Evolutionary conservation across 2,113 vertebrate genomes (phyloP), one percentile per base, ranked within the genome.

Genomic region (Calyptommatus sinebrachiatus): DNA sequence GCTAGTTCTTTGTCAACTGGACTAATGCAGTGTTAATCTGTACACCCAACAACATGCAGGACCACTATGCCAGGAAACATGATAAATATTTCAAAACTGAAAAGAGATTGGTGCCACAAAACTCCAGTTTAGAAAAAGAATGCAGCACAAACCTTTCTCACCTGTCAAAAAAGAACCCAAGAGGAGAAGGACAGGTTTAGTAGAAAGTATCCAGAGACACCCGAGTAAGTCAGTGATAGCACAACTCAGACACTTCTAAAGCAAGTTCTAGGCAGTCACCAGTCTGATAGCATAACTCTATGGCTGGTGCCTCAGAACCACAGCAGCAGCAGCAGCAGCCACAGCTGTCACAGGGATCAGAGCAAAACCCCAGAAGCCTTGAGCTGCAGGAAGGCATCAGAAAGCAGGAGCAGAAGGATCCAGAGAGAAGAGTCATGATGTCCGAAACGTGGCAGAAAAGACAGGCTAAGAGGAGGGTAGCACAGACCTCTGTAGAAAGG

Each of bases 241-340:
- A 91, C 83, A 95, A 92, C 74, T 94, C 93, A 29, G 94, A 95
- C 67, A 95, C 85, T 73, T 96, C 94, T 93, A 95, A 92, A 24
- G 90, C 90, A 3, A 96, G 91, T 77, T 96, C 94, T 83, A 96
- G 85, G 35, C 95, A 96, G 74, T 96, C 95, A 0, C 90, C 88
- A 0, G 91, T 81, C 8, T 93, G 92, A 4, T 93, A 83, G 85
- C 94, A 95, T 67, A 92, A 48, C 8, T 93, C 91, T 3, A 92
- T 91, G 57, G 79, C 0, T 10, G 80, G n/a, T 73, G 90, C 94
- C 82, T 93, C 80, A 48, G 71, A 3, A 50, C 31, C 12, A 41
- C 57, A 75, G 57, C 77, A 77, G 60, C 83, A 76, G 45, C 50
- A 77, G 24, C 77, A 73, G 35, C 63, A 46, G 68, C 82, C 82